Base-by-base conservation (phyloP, 2,113 vertebrate genomes). In the Oryzias curvinotus region DNA sequence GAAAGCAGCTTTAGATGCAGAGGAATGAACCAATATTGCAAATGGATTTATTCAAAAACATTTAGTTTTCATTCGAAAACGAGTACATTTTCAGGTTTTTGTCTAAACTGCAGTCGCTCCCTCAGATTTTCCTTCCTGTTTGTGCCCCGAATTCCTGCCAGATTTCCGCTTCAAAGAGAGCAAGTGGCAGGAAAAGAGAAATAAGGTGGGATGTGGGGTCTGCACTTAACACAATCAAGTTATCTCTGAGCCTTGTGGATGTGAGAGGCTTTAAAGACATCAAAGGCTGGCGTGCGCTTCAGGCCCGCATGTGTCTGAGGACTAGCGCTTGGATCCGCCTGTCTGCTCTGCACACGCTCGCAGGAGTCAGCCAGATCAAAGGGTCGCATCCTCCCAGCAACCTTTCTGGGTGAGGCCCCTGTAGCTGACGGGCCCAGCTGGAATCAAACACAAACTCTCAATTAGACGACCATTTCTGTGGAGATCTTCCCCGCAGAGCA, bases 321-420 rank as follows among this genome's bases (percentile, higher is more conserved):
- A 83, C 64, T 87, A 59, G 71, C 68, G 67, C 77, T 84, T 65
- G 76, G 81, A 85, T 85, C 75, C 72, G 52, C 48, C 5, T 7
- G 28, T 30, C 59, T 14, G 44, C 46, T 53, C 19, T 50, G 10
- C 78, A 30, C 46, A 23, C 61, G 42, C 47, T 23, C 55, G 28
- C 10, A 23, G 55, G 49, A 72, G 77, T 58, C 74, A 59, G 48
- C 14, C 44, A 59, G 69, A 86, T 88, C 84, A 87, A 85, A 89
- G 83, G 62, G 44, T 51, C 53, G 25, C 57, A 55, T 82, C 62
- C 51, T 76, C 54, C 56, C 74, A 59, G 28, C 18, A 55, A 56
- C 28, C 43, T 70, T 72, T 46, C 4, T 53, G 71, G 78, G 60
- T 14, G 59, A 65, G 18, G 74, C 59, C 61, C 3, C 36, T 36